These are phyloP conservation scores for Silurus lanzhouensis DNA, from an alignment of 2,797 vertebrate species.

Conservation along the genomic window DNA sequence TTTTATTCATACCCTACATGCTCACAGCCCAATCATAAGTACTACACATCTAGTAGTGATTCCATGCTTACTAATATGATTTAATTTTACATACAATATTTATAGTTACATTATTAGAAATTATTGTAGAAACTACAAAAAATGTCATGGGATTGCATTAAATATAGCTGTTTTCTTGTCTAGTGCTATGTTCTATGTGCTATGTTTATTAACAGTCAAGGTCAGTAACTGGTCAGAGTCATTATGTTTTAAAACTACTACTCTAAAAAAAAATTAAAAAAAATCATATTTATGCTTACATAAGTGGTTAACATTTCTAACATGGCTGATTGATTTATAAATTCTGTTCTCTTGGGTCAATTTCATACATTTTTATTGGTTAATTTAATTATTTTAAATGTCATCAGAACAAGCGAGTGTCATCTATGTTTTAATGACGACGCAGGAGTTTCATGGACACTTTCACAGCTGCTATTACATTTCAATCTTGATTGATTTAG, in stretches of 20 bases:
- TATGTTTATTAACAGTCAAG: neutral
- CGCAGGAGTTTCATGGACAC: neutral
- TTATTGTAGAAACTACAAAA: neutral
- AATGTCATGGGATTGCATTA: neutral
- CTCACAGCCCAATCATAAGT: neutral
- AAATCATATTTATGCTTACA: neutral
- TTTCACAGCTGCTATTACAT: neutral
- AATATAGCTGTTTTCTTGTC: neutral
- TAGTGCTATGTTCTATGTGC: neutral
- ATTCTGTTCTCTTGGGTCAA: neutral
- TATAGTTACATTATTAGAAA: neutral
- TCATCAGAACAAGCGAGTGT: neutral
- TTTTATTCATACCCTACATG: neutral
- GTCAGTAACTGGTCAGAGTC: neutral
- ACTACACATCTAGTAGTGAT: neutral
- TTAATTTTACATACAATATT: neutral
- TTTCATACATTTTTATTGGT: neutral
- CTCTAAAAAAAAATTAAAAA: neutral
- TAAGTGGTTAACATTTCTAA: neutral
- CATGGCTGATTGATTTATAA: neutral
- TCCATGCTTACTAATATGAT: neutral
- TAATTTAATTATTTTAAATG: neutral
- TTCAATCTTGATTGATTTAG: neutral
- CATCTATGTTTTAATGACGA: neutral
- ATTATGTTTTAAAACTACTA: neutral